Percentiles rank a stretch among this genome's conserved stretches.
Evolutionary conservation across 1,140 invertebrate genomes (phyloP).

Genomic region (Camponotus pennsylvanicus): DNA sequence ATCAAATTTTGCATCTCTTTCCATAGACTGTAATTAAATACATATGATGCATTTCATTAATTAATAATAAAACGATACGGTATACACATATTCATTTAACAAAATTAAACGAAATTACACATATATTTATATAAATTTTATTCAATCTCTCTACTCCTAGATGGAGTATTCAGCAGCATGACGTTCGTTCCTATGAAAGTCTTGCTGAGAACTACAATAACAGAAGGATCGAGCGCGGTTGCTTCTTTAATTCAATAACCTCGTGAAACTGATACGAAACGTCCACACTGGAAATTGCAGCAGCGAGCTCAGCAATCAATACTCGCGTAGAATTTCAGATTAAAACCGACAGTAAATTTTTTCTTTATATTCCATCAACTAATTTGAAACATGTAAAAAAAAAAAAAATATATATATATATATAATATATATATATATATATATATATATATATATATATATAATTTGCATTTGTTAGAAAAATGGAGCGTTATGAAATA

Average conservation of each 20-base stretch:
- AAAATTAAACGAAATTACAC: not conserved
- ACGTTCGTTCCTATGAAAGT: slow-evolving; percentile 46
- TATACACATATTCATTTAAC: too few species aligned
- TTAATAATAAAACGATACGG: slow-evolving; percentile 19
- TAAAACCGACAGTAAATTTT: slow-evolving; percentile 37
- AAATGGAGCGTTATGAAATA: not conserved
- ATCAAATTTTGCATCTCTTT: not conserved
- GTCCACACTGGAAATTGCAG: slow-evolving; percentile 54
- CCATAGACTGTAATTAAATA: not conserved
- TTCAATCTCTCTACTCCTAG: slow-evolving; percentile 7
- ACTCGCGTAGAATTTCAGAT: slow-evolving; percentile 37
- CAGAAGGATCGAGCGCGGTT: slow-evolving; percentile 46
- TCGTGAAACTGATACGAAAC: slow-evolving; percentile 57
- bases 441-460: too few species aligned
- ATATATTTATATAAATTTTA: not conserved
- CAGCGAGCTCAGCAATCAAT: slow-evolving; percentile 46
- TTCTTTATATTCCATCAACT: not conserved
- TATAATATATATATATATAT: not conserved
- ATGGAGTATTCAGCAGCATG: not conserved
- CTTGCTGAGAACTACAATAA: slow-evolving; percentile 41
- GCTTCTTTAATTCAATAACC: slow-evolving; percentile 68
- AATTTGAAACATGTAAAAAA: slow-evolving; percentile 40
- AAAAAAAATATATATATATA: not conserved
- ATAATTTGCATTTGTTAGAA: not conserved
- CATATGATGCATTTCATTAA: not conserved